Conservation (phyloP, 2,113 vertebrate genomes). For the Miniopterus natalensis region DNA sequence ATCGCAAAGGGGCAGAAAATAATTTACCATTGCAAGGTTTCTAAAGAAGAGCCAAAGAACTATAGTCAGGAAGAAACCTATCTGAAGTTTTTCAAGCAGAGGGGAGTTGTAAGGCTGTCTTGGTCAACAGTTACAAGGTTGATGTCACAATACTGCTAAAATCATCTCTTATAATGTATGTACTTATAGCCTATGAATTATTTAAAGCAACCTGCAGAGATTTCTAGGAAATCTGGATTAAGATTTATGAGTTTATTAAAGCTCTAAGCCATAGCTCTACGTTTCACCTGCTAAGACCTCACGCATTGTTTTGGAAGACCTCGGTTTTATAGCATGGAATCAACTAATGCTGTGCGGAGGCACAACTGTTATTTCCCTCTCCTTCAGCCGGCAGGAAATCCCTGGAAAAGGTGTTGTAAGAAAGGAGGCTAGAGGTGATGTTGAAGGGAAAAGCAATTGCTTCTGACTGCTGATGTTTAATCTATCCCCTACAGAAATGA, state of each 20-base stretch:
- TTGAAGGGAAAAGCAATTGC: slow-evolving; percentile 55
- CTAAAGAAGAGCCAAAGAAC: not conserved
- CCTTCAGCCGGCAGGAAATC: slow-evolving; percentile 57
- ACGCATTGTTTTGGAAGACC: slow-evolving; percentile 26
- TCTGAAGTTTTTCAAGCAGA: not conserved
- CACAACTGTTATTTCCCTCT: slow-evolving; percentile 50
- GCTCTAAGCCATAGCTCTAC: not conserved
- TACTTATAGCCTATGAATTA: not conserved
- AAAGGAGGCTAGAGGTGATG: slow-evolving; percentile 55
- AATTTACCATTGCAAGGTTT: not conserved
- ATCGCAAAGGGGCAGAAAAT: not conserved
- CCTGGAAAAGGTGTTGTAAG: slow-evolving; percentile 57
- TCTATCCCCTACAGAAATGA: slow-evolving; percentile 73
- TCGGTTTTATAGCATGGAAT: slow-evolving; percentile 8
- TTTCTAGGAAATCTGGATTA: not conserved
- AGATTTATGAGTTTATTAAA: slow-evolving; percentile 13
- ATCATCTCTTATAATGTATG: not conserved
- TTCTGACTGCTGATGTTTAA: slow-evolving; percentile 76
- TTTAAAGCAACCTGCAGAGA: not conserved
- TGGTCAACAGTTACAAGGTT: not conserved
- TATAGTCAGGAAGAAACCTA: not conserved
- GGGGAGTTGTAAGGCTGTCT: not conserved
- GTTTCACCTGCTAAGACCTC: slow-evolving; percentile 26
- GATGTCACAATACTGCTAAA: not conserved
- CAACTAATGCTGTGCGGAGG: not conserved